Evolutionary conservation across 2,888 invertebrate genomes (phyloP), one percentile per base, ranked within the genome.

Genomic region (Dasypolia templi): DNA sequence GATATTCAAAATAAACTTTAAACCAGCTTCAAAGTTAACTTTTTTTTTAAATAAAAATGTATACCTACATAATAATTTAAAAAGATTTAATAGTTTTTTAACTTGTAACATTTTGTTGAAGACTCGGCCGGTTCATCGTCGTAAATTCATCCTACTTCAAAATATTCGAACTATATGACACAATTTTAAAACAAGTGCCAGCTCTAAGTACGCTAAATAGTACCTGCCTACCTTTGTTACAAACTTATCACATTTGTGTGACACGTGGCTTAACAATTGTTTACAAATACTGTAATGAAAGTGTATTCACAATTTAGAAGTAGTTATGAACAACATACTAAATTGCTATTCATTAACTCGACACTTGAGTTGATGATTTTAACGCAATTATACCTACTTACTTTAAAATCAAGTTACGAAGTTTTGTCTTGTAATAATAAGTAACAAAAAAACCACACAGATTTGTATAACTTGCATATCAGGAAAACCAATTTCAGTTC

Each of bases 171-270:
- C 51, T 51, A 12, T 56, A 56, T 32, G 6, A 46, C 64, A 44
- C 44, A 1, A 42, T 58, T 58, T 69, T 49, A 53, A 83, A 79
- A 63, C 58, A 83, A 70, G 46, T 46, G 55, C 58, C 29, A 19
- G n/a, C 22, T 67, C 49, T 67, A 77, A 77, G 62, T 56, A 58
- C 66, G 75, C 80, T 90, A 91, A 92, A 84, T 82, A 81, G 79
- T 81, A 32, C 56, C 32, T 32, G 56, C 19, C 32, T 22, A 32
- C 56, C 32, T 22, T 75, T 85, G 83, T 87, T 53, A 75, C 53
- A 42, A 61, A 84, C 65, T 84, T 82, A 78, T 79, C 88, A 78
- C 59, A 61, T 75, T 61, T 9, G 51, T 75, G 49, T 61, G 75
- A 72, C 77, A 75, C 76, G 63, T 75, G 75, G 39, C 42, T 67